Evolutionary conservation across 2,888 invertebrate genomes (phyloP), one percentile per base, ranked within the genome.

Genomic region (Thysanoteuthis rhombus): DNA sequence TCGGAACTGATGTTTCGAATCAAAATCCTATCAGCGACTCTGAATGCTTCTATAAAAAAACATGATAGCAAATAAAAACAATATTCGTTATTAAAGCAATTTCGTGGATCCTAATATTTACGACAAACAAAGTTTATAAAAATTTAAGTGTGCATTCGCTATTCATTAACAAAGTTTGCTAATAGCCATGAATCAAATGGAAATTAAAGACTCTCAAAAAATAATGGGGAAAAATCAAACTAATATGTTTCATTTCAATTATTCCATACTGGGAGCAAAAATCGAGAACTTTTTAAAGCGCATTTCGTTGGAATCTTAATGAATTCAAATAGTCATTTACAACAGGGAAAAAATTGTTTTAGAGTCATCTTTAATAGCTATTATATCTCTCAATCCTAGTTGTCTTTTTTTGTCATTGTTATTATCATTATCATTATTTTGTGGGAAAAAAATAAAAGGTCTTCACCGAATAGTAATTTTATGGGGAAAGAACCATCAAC

Each of bases 231-330:
- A n/a, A 75, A 75, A n/a, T 36, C n/a, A 75, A 10, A 75, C n/a
- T 6, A 36, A 75, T 75, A 75, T 58, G 28, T 75, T 75, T 75
- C 5, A 36, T 16, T 75, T 75, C 36, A 75, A 75, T 75, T 75
- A 36, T 75, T 75, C 36, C n/a, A 36, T 16, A 36, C 52, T 28
- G 25, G 6, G 52, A 52, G 52, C 12, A n/a, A 75, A 75, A 75
- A n/a, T n/a, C 1, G 75, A 75, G 36, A n/a, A 75, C n/a, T n/a
- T 75, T n/a, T 75, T 75, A 75, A 75, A 75, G n/a, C 75, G 75
- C n/a, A 75, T 75, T 75, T 75, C n/a, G n/a, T n/a, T 75, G 75
- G 75, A 75, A 75, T 75, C n/a, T 75, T 75, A 75, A 75, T 75
- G 75, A 75, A 75, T 75, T 75, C n/a, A 75, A n/a, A 75, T n/a